Evolutionary conservation across 2,113 vertebrate genomes (phyloP).

Genomic region (Actinemys pallida): DNA sequence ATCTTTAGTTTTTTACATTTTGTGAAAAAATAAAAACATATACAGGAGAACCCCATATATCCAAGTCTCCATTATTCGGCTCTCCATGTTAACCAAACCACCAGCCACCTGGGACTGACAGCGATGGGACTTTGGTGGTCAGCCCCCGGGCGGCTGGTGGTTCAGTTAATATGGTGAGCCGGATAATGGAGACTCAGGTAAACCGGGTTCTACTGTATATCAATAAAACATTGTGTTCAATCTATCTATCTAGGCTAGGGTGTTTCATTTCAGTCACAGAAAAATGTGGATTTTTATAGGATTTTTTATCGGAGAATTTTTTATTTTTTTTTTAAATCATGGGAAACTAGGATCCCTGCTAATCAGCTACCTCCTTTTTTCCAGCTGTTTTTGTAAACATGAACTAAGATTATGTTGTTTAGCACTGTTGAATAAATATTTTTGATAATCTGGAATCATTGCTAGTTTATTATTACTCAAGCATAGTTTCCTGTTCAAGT

Average conservation of each 20-base stretch:
- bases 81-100: not conserved
- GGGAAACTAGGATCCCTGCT: not conserved
- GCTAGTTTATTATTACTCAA: too few relatives aligned
- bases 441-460: too few relatives aligned
- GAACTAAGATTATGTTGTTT: too few relatives aligned
- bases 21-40: not conserved
- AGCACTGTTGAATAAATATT: too few relatives aligned
- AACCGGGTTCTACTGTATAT: not conserved
- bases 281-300: not conserved
- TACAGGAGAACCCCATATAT: not conserved
- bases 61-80: not conserved
- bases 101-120: not conserved
- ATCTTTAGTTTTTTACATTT: not conserved
- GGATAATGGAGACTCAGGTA: not conserved
- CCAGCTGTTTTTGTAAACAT: too few relatives aligned
- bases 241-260: too few relatives aligned
- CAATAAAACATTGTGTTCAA: too few relatives aligned
- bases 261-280: not conserved
- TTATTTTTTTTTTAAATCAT: too few relatives aligned
- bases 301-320: not conserved
- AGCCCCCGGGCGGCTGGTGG: not conserved
- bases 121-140: not conserved
- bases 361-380: too few relatives aligned
- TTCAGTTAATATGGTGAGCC: not conserved
- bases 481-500: too few relatives aligned